phyloP scores from a whole-genome alignment of 1,140 invertebrate genomes.

The Diabrotica virgifera region DNA sequence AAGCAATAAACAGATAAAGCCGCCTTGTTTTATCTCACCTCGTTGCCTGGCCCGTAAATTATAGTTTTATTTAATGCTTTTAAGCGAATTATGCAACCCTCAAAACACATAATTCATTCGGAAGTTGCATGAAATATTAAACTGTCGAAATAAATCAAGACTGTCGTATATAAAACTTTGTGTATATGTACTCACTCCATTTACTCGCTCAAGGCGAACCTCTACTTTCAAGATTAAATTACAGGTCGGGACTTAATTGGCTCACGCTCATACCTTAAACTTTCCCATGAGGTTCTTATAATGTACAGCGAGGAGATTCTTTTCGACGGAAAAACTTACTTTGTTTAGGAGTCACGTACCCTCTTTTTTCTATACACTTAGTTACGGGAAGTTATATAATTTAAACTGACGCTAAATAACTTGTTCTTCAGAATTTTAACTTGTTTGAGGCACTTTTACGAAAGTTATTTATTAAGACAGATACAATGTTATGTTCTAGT shows the following conservation, averaged over 20 bases:
- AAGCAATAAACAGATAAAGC: too few relatives aligned
- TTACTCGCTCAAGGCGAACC: not conserved
- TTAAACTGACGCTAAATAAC: too few relatives aligned
- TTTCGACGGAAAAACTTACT: not conserved
- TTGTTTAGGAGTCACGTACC: not conserved
- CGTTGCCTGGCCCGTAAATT: not conserved
- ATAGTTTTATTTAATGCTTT: constrained; percentile 1
- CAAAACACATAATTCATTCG: constrained; percentile 2
- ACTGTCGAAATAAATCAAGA: constrained; percentile 2
- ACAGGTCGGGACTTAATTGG: constrained; percentile 1
- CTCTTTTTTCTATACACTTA: too few relatives aligned
- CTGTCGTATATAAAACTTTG: constrained; percentile 1
- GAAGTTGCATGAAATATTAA: constrained; percentile 2
- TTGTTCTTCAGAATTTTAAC: too few relatives aligned
- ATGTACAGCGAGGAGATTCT: not conserved
- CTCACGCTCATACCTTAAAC: not conserved
- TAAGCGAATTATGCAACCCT: not conserved
- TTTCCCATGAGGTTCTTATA: constrained; percentile 1
- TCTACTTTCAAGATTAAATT: constrained; percentile 1
- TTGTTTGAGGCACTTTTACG: too few relatives aligned
- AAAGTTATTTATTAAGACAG: too few relatives aligned
- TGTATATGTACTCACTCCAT: constrained; percentile 2
- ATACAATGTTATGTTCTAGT: too few relatives aligned
- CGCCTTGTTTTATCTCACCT: not conserved
- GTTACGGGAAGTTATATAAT: too few relatives aligned